A percentile compares a stretch with the other conserved stretches of the same genome.
Conservation (phyloP, 2,888 invertebrate species). For the Oscheius sp. region DNA sequence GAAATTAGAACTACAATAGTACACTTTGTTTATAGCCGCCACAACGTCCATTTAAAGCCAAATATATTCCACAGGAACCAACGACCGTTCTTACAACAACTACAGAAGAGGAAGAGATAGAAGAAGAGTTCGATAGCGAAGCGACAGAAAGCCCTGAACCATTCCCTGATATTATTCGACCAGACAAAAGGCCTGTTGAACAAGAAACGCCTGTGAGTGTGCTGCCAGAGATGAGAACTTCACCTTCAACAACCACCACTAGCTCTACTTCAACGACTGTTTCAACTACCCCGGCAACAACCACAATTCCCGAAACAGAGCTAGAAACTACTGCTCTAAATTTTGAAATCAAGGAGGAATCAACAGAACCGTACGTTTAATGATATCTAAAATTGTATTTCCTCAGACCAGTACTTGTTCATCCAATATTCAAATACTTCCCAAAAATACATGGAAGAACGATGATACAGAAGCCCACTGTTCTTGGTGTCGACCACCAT, state of each 20-base stretch:
- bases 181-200: not conserved
- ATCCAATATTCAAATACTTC: not conserved
- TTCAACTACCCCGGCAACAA: not conserved
- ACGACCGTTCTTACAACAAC: not conserved
- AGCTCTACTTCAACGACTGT: not conserved
- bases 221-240: not conserved
- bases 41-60: not conserved
- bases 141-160: too few species aligned
- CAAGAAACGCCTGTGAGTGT: not conserved
- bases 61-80: constrained; percentile 8
- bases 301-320: not conserved
- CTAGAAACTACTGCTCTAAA: too few species aligned
- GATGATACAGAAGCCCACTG: not conserved
- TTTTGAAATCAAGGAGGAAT: not conserved
- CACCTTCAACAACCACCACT: constrained; percentile 2
- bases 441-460: constrained; percentile 4
- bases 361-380: not conserved
- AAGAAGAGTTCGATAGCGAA: not conserved
- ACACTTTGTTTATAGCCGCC: not conserved
- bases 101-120: constrained; percentile 15
- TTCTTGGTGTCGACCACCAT: not conserved
- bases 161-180: not conserved
- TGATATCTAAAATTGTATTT: not conserved
- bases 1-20: not conserved
- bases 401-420: not conserved